A percentile compares a stretch with the other conserved stretches of the same genome.
phyloP scores from a whole-genome alignment of 2,888 invertebrate species.

The Drosophila mayaguana region DNA sequence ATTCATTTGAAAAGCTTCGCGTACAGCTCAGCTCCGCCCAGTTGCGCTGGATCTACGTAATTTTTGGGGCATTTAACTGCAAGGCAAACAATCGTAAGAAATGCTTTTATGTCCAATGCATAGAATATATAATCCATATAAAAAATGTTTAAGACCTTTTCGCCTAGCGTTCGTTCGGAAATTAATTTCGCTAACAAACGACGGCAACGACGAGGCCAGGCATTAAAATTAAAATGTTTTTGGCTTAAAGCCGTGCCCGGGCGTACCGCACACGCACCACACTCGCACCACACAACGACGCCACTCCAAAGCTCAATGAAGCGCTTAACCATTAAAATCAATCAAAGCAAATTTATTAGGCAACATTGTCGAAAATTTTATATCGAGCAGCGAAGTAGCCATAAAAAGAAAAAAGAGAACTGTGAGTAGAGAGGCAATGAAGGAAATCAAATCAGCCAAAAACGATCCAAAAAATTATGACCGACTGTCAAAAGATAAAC shows the following conservation, averaged over 20 bases:
- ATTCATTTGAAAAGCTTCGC: conserved; percentile 67
- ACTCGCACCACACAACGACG: conserved; percentile 2
- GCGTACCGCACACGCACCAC: conserved; percentile 58
- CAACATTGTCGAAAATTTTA: conserved; percentile 81
- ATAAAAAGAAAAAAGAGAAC: conserved; percentile 65
- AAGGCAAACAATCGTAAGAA: conserved; percentile 77
- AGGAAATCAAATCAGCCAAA: conserved; percentile 75
- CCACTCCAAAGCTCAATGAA: conserved; percentile 80
- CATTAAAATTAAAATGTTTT: conserved; percentile 58
- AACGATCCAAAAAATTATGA: conserved; percentile 71
- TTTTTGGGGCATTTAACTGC: conserved; percentile 66
- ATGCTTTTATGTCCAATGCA: conserved; percentile 69
- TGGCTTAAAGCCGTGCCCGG: conserved; percentile 45
- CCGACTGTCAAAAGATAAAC: conserved; percentile 69
- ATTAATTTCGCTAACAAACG: conserved; percentile 82
- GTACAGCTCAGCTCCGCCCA: conserved; percentile 7
- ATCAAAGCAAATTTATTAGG: conserved; percentile 82
- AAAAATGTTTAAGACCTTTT: conserved; percentile 75
- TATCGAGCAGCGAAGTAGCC: conserved; percentile 63
- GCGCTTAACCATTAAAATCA: conserved; percentile 84
- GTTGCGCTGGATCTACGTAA: background rate
- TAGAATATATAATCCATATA: conserved; percentile 74
- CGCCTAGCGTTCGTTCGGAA: conserved; percentile 71
- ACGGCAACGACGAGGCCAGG: conserved; percentile 24
- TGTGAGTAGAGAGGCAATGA: conserved; percentile 26